Conservation (phyloP, 2,888 invertebrate species). For the Campopleginae sp. region DNA sequence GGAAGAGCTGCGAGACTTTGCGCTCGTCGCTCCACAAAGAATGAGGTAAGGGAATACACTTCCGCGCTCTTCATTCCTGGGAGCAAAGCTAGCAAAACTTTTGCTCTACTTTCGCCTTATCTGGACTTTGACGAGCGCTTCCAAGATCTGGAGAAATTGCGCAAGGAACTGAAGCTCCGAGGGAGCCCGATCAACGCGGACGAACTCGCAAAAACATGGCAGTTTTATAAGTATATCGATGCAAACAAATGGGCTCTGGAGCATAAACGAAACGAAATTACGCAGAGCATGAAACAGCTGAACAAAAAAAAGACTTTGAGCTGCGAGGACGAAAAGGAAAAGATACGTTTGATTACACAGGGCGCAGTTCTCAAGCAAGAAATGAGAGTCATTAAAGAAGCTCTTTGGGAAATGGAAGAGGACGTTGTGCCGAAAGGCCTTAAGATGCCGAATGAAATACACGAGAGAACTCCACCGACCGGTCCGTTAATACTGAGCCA, state of each 20-base stretch:
- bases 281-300: conserved; percentile 85
- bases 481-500: conserved; percentile 69
- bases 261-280: conserved; percentile 85
- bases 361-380: conserved; percentile 87
- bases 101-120: conserved; percentile 88
- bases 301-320: conserved; percentile 65
- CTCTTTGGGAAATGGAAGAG: conserved; percentile 91
- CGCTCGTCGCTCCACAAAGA: background rate
- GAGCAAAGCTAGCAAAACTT: conserved; percentile 89
- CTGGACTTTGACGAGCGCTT: conserved; percentile 88
- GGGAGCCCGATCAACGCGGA: conserved; percentile 85
- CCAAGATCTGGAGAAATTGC: conserved; percentile 84
- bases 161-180: conserved; percentile 86
- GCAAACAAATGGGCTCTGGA: conserved; percentile 85
- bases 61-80: conserved; percentile 90
- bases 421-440: conserved; percentile 88
- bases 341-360: conserved; percentile 86
- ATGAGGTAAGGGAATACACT: conserved; percentile 61
- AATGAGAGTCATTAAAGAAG: conserved; percentile 87
- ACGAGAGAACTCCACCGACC: conserved; percentile 86
- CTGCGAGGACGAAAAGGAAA: conserved; percentile 81
- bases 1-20: background rate
- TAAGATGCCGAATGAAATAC: conserved; percentile 89
- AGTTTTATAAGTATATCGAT: conserved; percentile 86
- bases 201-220: conserved; percentile 87